Base-by-base conservation (phyloP, 2,113 vertebrate genomes). In the Leptosomus discolor region DNA sequence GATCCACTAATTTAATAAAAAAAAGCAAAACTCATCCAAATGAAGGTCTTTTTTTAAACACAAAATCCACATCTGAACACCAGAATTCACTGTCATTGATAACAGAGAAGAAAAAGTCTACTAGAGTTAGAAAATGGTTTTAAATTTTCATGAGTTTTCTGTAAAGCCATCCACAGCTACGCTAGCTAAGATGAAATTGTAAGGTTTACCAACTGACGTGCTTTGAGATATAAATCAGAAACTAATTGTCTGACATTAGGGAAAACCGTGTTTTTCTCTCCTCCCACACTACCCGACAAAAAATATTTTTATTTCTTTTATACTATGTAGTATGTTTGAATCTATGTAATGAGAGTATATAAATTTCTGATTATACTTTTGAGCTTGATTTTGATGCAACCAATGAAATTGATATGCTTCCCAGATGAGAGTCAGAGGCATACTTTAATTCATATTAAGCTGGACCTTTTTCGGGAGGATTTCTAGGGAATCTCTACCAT, bases 191-290 rank as follows among this genome's bases (percentile, higher is more conserved):
- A 87, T 73, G 81, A 94, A 95, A 85, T 50, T 50, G 41, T 61
- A 87, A 94, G 77, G 89, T 76, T 97, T 93, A 90, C 61, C 87
- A 94, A 45, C 74, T 50, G 45, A 61, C 57, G 45, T 27, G 65
- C 70, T 97, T 90, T 85, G 78, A 91, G 67, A 82, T 76, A 95
- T 90, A 96, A 95, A 97, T 92, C 84, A 88, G 67, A 91, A 91
- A 96, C 74, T 95, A 95, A 95, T 88, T 95, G 74, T 87, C 73
- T 94, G 91, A 61, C 80, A 89, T 90, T 46, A 82, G 30, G 41
- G 37, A 69, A 78, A 91, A 88, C 36, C 37, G 46, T 21, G 45
- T 24, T 82, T 90, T 87, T 91, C n/a, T 68, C 63, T 83, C 68
- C 57, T 85, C 77, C 81, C 57, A 90, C 61, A 48, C 27, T 15